A percentile compares a stretch with the other conserved stretches of the same genome.
phyloP scores from a whole-genome alignment of 1,140 invertebrate species.

The Panulirus ornatus region DNA sequence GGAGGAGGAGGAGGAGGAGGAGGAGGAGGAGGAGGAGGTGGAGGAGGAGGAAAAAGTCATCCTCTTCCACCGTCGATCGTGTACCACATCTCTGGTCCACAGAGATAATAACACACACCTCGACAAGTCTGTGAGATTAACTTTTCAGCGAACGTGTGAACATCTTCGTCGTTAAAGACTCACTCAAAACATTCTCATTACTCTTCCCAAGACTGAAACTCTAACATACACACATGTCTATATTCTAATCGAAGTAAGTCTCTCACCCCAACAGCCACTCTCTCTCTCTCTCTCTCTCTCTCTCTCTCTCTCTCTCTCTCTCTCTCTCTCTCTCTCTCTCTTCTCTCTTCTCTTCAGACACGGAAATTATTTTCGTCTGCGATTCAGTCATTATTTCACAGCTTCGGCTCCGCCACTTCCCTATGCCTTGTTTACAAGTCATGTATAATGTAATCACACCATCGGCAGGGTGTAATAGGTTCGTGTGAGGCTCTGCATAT shows the following conservation, averaged over 20 bases:
- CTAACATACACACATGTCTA: too few relatives aligned
- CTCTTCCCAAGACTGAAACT: too few relatives aligned
- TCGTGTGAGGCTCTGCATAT: conserved; percentile 28
- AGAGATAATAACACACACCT: too few relatives aligned
- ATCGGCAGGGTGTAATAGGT: conserved; percentile 23
- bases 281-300: background rate
- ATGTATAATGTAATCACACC: conserved; percentile 31
- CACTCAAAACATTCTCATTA: too few relatives aligned
- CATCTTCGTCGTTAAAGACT: too few relatives aligned
- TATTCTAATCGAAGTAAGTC: too few relatives aligned
- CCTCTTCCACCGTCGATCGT: too few relatives aligned
- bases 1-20: background rate
- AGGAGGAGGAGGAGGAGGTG: background rate
- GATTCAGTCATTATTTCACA: too few relatives aligned
- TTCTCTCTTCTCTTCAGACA: background rate
- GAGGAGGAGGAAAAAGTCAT: background rate
- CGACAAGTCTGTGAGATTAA: too few relatives aligned
- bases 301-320: background rate
- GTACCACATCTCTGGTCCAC: too few relatives aligned
- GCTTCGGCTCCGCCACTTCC: too few relatives aligned
- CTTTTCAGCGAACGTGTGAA: too few relatives aligned
- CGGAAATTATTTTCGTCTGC: background rate
- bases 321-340: background rate
- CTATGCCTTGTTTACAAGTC: background rate
- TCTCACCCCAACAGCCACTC: background rate